Conservation (phyloP, 1,140 invertebrate genomes). For the Rhagoletis pomonella region DNA sequence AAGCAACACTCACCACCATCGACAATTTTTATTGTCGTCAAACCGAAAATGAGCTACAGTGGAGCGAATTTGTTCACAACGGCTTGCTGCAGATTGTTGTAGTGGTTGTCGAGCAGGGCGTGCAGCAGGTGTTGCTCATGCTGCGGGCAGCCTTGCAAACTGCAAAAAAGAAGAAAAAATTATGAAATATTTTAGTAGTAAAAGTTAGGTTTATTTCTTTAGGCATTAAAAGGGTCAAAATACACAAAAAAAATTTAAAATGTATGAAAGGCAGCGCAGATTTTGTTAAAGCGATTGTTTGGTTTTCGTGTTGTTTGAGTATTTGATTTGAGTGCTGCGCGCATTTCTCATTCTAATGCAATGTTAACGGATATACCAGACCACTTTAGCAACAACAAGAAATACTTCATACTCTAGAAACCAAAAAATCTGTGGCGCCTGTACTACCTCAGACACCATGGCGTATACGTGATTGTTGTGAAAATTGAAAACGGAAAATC, state of each 20-base stretch:
- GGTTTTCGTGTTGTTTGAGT: neutral
- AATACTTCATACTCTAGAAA: neutral
- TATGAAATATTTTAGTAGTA: too few species aligned
- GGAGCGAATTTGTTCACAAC: constrained; percentile 97
- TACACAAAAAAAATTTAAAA: neutral
- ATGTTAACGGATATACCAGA: too few species aligned
- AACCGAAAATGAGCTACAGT: constrained; percentile 94
- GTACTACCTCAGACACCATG: neutral
- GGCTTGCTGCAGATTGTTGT: constrained; percentile 97
- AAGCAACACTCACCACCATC: constrained; percentile 92
- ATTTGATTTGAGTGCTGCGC: neutral
- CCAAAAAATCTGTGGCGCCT: neutral
- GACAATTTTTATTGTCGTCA: constrained; percentile 99
- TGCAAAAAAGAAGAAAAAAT: constrained; percentile 71
- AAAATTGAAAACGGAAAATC: constrained; percentile 38
- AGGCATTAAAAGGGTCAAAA: neutral
- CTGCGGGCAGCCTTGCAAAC: constrained; percentile 86
- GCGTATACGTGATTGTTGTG: neutral
- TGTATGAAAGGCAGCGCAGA: neutral
- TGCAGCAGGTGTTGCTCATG: constrained; percentile 94
- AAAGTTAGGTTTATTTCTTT: too few species aligned
- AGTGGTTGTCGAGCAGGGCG: constrained; percentile 89
- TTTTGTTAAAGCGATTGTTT: neutral
- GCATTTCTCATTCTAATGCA: neutral
- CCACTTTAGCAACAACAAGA: neutral